A percentile compares a stretch with the other conserved stretches of the same genome.
Evolutionary conservation across 2,888 invertebrate species (phyloP).

Genomic region (Bhutanitis thaidina): DNA sequence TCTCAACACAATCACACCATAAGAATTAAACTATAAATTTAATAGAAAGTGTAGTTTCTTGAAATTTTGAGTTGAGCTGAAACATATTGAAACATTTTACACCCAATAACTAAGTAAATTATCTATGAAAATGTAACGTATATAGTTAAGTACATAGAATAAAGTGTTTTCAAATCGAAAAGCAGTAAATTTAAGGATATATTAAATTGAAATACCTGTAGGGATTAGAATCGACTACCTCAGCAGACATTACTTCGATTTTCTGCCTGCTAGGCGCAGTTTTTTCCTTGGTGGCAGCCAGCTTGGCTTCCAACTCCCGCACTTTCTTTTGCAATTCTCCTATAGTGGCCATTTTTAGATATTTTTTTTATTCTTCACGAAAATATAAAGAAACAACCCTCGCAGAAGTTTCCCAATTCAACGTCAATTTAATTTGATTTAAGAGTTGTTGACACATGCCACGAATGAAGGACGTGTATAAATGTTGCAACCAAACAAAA

Average conservation of each 20-base stretch:
- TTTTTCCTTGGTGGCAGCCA: conserved; percentile 70
- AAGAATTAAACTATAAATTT: too few species aligned
- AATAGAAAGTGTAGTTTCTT: too few species aligned
- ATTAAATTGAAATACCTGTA: conserved; percentile 85
- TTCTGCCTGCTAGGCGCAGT: conserved; percentile 81
- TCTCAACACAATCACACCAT: too few species aligned
- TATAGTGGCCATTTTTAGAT: conserved; percentile 78
- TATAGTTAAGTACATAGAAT: not conserved
- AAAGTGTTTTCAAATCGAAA: not conserved
- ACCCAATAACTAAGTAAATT: not conserved
- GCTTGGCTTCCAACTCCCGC: conserved; percentile 82
- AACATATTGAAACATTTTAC: conserved; percentile 1
- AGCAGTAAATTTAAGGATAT: not conserved
- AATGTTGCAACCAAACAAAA: not conserved
- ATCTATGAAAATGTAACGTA: not conserved
- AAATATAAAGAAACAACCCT: conserved; percentile 21
- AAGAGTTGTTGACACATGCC: conserved; percentile 10
- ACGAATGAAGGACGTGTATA: conserved; percentile 10
- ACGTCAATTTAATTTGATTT: not conserved
- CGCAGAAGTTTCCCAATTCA: not conserved
- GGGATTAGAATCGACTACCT: conserved; percentile 98
- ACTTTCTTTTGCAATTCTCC: conserved; percentile 82
- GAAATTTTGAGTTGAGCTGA: too few species aligned
- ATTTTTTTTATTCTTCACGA: conserved; percentile 25
- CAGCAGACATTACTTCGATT: conserved; percentile 94